A percentile compares a stretch with the other conserved stretches of the same genome.
Evolutionary conservation across 1,140 invertebrate species (phyloP).

Genomic region (Drosophila oshimai): DNA sequence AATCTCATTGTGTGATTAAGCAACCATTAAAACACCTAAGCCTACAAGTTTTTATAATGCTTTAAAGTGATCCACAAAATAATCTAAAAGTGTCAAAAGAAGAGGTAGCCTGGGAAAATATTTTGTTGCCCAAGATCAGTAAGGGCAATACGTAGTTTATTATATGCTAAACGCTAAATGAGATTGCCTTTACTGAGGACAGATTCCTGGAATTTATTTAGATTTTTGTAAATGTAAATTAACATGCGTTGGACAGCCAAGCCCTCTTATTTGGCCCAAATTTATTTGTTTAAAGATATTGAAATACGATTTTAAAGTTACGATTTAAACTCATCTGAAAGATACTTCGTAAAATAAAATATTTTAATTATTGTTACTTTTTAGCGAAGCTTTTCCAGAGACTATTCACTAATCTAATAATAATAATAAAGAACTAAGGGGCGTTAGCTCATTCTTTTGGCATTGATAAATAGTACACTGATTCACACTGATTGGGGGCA

Average conservation of each 20-base stretch:
- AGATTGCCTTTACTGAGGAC: constrained; percentile 8
- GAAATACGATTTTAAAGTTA: no score
- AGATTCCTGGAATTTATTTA: not conserved
- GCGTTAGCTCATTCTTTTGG: not conserved
- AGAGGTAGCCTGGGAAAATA: not conserved
- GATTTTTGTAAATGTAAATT: no score
- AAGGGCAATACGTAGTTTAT: not conserved
- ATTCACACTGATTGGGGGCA: not conserved
- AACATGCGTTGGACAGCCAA: no score
- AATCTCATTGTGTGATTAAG: accelerated
- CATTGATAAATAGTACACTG: not conserved
- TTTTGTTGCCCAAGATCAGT: constrained; percentile 5
- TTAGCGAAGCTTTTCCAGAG: no score
- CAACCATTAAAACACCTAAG: no score
- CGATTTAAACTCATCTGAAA: no score
- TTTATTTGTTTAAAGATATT: no score
- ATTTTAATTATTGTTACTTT: no score
- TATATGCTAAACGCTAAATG: constrained; percentile 3
- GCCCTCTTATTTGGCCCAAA: no score
- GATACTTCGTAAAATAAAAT: no score
- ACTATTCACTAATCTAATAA: no score
- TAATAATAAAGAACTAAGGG: not conserved
- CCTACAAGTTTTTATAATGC: not conserved
- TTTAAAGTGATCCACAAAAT: not conserved
- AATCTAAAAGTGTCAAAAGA: not conserved